A percentile compares a stretch with the other conserved stretches of the same genome.
phyloP scores from a whole-genome alignment of 2,113 vertebrate species.

The Indri indri region DNA sequence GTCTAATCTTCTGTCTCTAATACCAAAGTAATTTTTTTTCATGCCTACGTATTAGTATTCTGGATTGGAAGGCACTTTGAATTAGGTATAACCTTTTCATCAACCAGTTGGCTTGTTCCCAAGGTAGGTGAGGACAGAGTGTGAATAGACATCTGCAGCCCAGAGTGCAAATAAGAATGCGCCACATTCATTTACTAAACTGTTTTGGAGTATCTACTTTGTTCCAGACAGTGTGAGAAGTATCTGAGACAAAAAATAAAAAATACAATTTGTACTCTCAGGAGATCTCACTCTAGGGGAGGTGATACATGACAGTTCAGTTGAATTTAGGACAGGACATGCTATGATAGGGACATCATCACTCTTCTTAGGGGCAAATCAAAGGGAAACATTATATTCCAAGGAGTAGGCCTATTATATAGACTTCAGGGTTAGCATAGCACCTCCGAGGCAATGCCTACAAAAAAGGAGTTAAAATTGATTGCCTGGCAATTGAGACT shows the following conservation, averaged over 20 bases:
- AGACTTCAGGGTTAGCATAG: background rate
- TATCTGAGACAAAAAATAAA: background rate
- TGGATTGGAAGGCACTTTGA: background rate
- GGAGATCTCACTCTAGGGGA: background rate
- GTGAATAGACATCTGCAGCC: background rate
- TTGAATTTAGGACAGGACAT: constrained; percentile 2
- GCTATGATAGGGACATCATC: background rate
- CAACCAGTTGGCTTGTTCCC: background rate
- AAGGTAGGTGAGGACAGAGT: background rate
- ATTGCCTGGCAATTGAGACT: background rate
- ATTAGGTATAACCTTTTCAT: background rate
- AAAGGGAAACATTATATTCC: background rate
- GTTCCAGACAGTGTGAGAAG: background rate
- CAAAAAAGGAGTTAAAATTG: background rate
- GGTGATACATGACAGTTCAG: background rate
- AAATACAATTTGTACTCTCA: background rate
- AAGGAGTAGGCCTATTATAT: background rate
- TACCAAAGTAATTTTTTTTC: background rate
- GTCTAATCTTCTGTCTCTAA: background rate
- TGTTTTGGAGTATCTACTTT: background rate
- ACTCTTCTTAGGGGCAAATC: background rate
- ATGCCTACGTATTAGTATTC: background rate
- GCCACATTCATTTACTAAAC: background rate
- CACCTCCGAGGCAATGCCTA: background rate
- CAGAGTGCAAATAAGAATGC: background rate